Conservation (phyloP, 2,888 invertebrate species). For the Drosophila quasianomalipes region DNA sequence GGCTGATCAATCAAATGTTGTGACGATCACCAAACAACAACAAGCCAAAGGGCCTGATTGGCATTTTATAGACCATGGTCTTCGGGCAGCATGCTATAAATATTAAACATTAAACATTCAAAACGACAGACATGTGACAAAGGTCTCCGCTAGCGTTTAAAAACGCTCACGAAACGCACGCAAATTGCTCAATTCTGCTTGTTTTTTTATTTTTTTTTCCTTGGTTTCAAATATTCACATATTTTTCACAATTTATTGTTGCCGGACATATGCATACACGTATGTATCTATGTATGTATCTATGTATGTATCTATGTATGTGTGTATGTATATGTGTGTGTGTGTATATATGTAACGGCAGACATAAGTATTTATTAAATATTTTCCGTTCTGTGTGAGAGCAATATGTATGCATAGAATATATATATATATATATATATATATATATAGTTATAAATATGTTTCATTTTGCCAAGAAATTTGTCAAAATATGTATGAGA, state of each 20-base stretch:
- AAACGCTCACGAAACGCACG: conserved; percentile 47
- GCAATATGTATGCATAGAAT: conserved; percentile 41
- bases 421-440: conserved; percentile 18
- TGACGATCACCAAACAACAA: conserved; percentile 35
- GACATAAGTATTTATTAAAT: conserved; percentile 53
- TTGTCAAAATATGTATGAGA: conserved; percentile 64
- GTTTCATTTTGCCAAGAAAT: conserved; percentile 40
- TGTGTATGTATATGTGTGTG: neutral
- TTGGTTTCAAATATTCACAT: conserved; percentile 16
- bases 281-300: neutral
- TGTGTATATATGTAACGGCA: conserved; percentile 1
- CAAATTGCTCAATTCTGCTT: conserved; percentile 23
- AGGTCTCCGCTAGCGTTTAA: conserved; percentile 28
- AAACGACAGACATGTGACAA: conserved; percentile 17
- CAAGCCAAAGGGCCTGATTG: conserved; percentile 32
- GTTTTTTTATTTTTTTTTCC: conserved; percentile 13
- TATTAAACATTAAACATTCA: neutral
- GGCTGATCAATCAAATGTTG: conserved; percentile 65
- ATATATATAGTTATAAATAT: conserved; percentile 10
- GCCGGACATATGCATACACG: conserved; percentile 13
- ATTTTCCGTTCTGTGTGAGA: conserved; percentile 60
- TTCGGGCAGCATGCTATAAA: neutral
- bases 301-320: neutral
- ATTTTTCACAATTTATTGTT: conserved; percentile 30
- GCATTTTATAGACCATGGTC: conserved; percentile 23